phyloP scores from a whole-genome alignment of 2,797 vertebrate genomes.

The Galaxias olidus region DNA sequence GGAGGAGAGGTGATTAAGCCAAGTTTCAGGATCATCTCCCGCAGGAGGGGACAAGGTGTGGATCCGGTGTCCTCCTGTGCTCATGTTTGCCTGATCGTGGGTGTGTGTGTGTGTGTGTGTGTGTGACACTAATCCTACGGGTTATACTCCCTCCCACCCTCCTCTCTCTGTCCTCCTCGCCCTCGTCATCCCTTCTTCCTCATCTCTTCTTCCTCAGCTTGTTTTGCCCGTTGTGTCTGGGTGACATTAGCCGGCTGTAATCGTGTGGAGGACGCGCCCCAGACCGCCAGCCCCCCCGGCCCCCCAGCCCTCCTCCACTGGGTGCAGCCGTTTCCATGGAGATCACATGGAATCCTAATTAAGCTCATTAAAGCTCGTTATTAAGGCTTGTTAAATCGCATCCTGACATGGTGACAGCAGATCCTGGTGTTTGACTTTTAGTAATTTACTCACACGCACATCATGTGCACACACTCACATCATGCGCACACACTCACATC shows the following conservation, averaged over 20 bases:
- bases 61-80: slow-evolving; percentile 11
- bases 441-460: slow-evolving; percentile 40
- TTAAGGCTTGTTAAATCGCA: slow-evolving; percentile 75
- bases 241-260: slow-evolving; percentile 71
- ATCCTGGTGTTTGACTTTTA: slow-evolving; percentile 64
- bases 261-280: slow-evolving; percentile 67
- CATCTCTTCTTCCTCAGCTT: slow-evolving; percentile 53
- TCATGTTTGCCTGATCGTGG: slow-evolving; percentile 13
- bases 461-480: neutral
- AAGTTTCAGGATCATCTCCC: slow-evolving; percentile 54
- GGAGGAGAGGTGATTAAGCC: slow-evolving; percentile 41
- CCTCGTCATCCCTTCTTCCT: slow-evolving; percentile 36
- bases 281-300: slow-evolving; percentile 44
- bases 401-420: slow-evolving; percentile 61
- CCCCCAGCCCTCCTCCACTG: slow-evolving; percentile 39
- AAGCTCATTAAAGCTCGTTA: slow-evolving; percentile 76
- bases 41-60: slow-evolving; percentile 16
- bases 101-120: slow-evolving; percentile 20
- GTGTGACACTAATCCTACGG: slow-evolving; percentile 72
- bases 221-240: slow-evolving; percentile 63
- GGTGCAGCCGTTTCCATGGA: slow-evolving; percentile 66
- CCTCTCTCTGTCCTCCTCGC: slow-evolving; percentile 31
- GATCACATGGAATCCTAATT: slow-evolving; percentile 75
- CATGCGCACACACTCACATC: neutral
- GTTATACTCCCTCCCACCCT: slow-evolving; percentile 32